A percentile compares a stretch with the other conserved stretches of the same genome.
phyloP scores from a whole-genome alignment of 2,113 vertebrate species.

The Engraulis encrasicolus region DNA sequence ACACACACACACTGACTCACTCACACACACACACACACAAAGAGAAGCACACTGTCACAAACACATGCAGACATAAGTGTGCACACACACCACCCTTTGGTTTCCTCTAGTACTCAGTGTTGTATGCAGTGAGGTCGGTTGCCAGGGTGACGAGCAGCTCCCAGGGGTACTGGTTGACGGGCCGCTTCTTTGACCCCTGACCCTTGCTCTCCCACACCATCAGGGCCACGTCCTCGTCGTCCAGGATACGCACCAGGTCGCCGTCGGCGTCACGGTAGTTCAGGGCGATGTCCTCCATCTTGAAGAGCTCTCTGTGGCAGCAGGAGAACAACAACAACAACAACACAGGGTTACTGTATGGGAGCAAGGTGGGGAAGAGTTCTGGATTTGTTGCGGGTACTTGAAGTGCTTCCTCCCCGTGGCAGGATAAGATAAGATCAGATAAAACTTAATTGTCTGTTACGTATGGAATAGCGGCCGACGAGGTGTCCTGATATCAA shows the following conservation, averaged over 20 bases:
- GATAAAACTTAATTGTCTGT: too few relatives aligned
- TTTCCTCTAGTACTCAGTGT: conserved; percentile 64
- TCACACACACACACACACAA: too few relatives aligned
- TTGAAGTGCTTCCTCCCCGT: too few relatives aligned
- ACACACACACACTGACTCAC: conserved; percentile 20
- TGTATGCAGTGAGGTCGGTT: conserved; percentile 83
- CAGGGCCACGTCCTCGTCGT: conserved; percentile 83
- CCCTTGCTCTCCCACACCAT: conserved; percentile 79
- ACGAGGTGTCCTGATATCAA: too few relatives aligned
- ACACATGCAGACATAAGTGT: background rate
- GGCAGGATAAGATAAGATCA: too few relatives aligned
- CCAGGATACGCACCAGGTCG: conserved; percentile 87
- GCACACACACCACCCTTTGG: background rate
- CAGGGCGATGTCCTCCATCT: conserved; percentile 78
- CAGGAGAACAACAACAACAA: background rate
- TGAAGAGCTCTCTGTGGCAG: conserved; percentile 80
- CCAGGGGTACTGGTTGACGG: conserved; percentile 86
- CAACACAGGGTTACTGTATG: too few relatives aligned
- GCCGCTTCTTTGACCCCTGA: conserved; percentile 66
- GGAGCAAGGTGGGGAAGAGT: too few relatives aligned
- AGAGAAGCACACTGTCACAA: background rate
- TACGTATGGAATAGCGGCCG: too few relatives aligned
- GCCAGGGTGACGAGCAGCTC: conserved; percentile 82
- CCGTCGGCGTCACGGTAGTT: conserved; percentile 88
- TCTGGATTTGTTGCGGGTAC: too few relatives aligned